Evolutionary conservation across 2,797 vertebrate species (phyloP).

Genomic region (Prunella strophiata): DNA sequence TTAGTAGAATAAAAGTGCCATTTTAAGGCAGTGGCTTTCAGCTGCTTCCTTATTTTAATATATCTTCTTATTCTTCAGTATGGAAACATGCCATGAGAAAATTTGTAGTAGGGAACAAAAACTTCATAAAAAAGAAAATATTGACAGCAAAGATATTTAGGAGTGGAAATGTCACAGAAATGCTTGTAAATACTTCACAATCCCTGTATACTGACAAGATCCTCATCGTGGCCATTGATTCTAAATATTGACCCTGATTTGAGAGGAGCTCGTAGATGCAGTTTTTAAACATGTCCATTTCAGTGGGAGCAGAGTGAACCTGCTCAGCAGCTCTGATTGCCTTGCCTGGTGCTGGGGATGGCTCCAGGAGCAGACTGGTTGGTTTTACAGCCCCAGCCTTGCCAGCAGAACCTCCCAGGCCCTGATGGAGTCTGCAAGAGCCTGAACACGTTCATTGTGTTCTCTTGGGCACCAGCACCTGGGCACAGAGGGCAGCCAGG

Average conservation of each 20-base stretch:
- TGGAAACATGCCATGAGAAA: background rate
- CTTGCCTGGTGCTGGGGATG: too few relatives aligned
- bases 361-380: background rate
- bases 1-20: background rate
- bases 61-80: background rate
- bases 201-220: background rate
- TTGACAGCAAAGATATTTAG: background rate
- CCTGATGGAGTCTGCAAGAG: background rate
- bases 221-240: background rate
- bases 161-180: background rate
- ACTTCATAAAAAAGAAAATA: background rate
- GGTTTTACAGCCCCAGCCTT: background rate
- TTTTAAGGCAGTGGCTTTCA: background rate
- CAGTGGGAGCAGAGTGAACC: background rate
- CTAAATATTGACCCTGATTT: background rate
- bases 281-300: background rate
- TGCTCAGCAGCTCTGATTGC: background rate
- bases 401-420: background rate
- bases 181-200: background rate
- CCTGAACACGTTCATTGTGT: rapidly evolving
- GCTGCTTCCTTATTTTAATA: background rate
- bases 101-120: background rate
- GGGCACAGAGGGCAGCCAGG: background rate
- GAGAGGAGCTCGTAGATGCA: background rate
- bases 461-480: background rate